Evolutionary conservation across 2,888 invertebrate species (phyloP), one percentile per base, ranked within the genome.

Genomic region (Electrophaes corylata): DNA sequence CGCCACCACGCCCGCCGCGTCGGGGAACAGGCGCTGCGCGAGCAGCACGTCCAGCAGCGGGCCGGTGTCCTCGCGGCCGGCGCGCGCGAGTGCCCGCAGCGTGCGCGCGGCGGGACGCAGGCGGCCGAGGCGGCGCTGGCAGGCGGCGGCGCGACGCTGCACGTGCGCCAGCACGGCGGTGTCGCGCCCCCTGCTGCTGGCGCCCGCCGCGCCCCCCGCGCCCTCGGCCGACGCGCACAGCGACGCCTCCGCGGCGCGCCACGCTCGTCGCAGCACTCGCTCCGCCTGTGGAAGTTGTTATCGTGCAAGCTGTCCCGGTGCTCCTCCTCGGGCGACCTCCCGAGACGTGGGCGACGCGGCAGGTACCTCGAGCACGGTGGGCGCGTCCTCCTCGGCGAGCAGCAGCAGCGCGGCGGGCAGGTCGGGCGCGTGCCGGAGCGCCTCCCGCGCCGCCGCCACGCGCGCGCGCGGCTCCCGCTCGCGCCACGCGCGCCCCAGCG

Each of bases 1-100:
- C 49, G 98, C 98, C 78, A 97, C 6, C 90, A 82, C 64, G 86
- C 84, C 89, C 74, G 75, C 67, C 50, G 61, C 99, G 91, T 99
- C 99, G 3, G 98, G 97, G 84, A 98, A 99, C 0, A 97, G 97
- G 85, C 98, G 98, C 94, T 98, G 96, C 90, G 99, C 99, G 55
- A 99, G 91, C 69, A 99, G 91, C 52, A 96, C 96, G 92, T 99
- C 99, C 71, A 99, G 97, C 67, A 99, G 93, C 91, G 99, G 99
- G 92, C 99, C 99, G 73, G 82, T 84, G 68, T 98, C 96, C 81
- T 97, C 43, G 96, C 64, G 98, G 93, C 63, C 98, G 93, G 99
- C 99, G 89, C 99, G 98, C 50, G 98, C 97, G 64, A 99, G 92
- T 92, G 99, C 99, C 76, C 98, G 94, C 93, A 99, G 98, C 94